Conservation (phyloP, 2,113 vertebrate genomes). For the Cepphus grylle region DNA sequence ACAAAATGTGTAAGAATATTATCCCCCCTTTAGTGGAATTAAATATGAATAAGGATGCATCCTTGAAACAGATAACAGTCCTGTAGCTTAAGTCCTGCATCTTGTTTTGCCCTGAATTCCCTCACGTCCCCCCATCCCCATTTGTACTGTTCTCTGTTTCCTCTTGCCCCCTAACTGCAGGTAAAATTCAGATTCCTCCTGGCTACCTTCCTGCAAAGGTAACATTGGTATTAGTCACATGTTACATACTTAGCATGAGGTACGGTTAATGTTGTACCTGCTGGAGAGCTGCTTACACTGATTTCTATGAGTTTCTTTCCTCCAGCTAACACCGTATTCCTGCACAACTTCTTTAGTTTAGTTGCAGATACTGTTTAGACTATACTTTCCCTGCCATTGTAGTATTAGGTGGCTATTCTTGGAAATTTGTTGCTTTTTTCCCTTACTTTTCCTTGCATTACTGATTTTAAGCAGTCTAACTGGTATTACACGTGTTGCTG, state of each 20-base stretch:
- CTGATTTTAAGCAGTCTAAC: neutral
- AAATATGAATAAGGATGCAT: neutral
- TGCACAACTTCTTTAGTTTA: neutral
- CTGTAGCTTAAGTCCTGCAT: neutral
- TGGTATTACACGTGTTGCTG: neutral
- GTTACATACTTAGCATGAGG: neutral
- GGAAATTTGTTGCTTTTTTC: neutral
- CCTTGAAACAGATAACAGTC: neutral
- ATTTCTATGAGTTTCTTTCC: neutral
- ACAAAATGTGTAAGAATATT: neutral
- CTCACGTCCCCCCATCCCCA: neutral
- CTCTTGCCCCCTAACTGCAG: neutral
- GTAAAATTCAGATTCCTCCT: neutral
- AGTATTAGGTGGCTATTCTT: neutral
- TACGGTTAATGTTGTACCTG: neutral
- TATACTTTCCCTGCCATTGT: neutral
- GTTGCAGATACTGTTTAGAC: neutral
- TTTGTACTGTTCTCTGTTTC: neutral
- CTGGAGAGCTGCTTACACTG: neutral
- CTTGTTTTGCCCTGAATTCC: neutral
- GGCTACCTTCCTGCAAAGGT: neutral
- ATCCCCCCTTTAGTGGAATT: accelerated
- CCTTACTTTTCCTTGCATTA: neutral
- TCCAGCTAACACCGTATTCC: neutral
- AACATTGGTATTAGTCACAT: neutral